A percentile compares a stretch with the other conserved stretches of the same genome.
These are phyloP conservation scores for Leptopterna dolabrata DNA, from an alignment of 2,888 invertebrate genomes.

Conservation along the genomic window DNA sequence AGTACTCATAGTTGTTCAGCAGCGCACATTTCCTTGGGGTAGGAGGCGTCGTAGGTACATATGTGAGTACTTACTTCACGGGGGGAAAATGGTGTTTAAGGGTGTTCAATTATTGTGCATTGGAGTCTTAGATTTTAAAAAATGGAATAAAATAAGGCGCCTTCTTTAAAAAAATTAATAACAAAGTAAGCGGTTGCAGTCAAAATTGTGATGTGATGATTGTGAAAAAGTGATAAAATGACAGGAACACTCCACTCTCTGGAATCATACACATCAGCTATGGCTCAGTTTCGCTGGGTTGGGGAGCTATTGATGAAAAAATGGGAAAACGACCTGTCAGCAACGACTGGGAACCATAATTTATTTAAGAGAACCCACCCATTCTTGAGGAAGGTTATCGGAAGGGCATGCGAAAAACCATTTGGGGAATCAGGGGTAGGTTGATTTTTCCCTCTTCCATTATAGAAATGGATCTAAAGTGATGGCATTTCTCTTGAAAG, in stretches of 20 bases:
- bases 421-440: not conserved
- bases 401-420: not conserved
- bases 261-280: not conserved
- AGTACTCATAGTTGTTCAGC: no score
- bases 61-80: no score
- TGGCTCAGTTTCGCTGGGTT: not conserved
- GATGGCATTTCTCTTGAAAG: not conserved
- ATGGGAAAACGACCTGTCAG: not conserved
- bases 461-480: not conserved
- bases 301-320: not conserved
- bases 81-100: no score
- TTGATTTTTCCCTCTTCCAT: not conserved
- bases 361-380: not conserved
- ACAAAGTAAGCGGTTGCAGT: no score
- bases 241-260: not conserved
- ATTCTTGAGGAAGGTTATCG: not conserved
- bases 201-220: no score
- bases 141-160: no score
- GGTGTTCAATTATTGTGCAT: no score
- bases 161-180: no score
- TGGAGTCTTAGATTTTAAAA: no score
- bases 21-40: no score
- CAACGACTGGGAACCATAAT: not conserved
- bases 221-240: no score
- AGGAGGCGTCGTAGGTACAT: no score